Evolutionary conservation across 2,888 invertebrate species (phyloP), one percentile per base, ranked within the genome.

Genomic region (Argynnis bischoffii): DNA sequence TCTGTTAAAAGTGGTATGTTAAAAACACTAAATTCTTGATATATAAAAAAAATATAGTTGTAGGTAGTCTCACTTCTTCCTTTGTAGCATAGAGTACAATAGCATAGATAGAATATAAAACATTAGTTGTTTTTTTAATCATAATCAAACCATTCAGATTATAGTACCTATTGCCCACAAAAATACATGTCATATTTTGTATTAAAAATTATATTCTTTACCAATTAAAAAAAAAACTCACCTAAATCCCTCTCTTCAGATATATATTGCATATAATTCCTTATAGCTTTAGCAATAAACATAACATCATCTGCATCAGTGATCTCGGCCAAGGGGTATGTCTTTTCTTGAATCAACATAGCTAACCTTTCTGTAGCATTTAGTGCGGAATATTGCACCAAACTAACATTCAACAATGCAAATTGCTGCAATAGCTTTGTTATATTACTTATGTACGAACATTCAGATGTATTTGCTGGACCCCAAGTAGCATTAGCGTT

Each of bases 391-490:
- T 95, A 95, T 77, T 95, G 95, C 6, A 95, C 95, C 71, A 96
- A 86, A 46, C 95, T 95, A 0, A 96, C 93, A 84, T 96, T 96
- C 3, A 97, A 94, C 83, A 96, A 94, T 0, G 97, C 95, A 86
- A 97, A 97, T 81, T 97, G 97, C 78, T 97, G 97, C 1, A 98
- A 92, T 6, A 96, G 93, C 77, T 96, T 95, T 0, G 98, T 98
- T 5, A 96, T 96, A 77, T 97, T 96, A 64, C 96, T 97, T 13
- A 96, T 94, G 81, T 96, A 98, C 0, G 96, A 95, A 83, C 98
- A 98, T 51, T 92, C 90, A 0, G 95, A 94, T 0, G 96, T 96
- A 76, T 98, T 95, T 0, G 97, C 93, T 53, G 94, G 88, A 1
- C 93, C 93, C 98, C 98, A 98, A 0, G 88, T 15, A 93, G 96